Evolutionary conservation across 2,888 invertebrate genomes (phyloP).

Genomic region (Campopleginae sp.): DNA sequence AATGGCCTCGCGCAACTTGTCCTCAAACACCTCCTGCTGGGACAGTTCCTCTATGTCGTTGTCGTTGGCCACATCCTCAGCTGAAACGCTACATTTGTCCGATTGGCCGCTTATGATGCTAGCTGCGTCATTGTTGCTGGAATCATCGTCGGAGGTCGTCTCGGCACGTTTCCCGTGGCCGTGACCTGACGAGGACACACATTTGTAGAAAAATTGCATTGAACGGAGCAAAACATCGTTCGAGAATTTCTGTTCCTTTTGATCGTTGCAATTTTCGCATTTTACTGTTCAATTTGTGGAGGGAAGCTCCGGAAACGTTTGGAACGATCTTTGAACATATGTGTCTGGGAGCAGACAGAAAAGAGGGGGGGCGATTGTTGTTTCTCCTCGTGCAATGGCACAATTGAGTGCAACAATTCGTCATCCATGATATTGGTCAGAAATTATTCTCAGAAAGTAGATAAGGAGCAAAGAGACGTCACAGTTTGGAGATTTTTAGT

Average conservation of each 20-base stretch:
- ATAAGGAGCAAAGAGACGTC: not conserved
- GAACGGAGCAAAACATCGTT: too few species aligned
- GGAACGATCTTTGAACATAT: conserved; percentile 22
- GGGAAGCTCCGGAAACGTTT: conserved; percentile 10
- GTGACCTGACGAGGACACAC: conserved; percentile 71
- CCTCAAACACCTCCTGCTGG: conserved; percentile 92
- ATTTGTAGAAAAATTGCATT: not conserved
- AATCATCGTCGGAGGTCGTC: conserved; percentile 92
- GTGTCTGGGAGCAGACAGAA: not conserved
- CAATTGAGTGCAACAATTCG: conserved; percentile 34
- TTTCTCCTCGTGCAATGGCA: conserved; percentile 57
- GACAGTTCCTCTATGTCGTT: conserved; percentile 86
- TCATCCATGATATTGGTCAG: not conserved
- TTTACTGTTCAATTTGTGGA: not conserved
- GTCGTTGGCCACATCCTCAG: conserved; percentile 85
- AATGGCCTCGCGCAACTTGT: conserved; percentile 93
- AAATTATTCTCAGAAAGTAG: not conserved
- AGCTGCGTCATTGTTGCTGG: conserved; percentile 89
- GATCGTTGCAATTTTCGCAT: not conserved
- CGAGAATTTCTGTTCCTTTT: too few species aligned
- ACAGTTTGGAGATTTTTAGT: not conserved
- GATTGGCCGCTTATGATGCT: conserved; percentile 93
- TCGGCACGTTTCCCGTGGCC: conserved; percentile 85
- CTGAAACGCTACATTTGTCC: conserved; percentile 88
- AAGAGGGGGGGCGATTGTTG: conserved; percentile 73